Base-by-base conservation (phyloP, 2,888 invertebrate species). In the Physocephala rufipes region DNA sequence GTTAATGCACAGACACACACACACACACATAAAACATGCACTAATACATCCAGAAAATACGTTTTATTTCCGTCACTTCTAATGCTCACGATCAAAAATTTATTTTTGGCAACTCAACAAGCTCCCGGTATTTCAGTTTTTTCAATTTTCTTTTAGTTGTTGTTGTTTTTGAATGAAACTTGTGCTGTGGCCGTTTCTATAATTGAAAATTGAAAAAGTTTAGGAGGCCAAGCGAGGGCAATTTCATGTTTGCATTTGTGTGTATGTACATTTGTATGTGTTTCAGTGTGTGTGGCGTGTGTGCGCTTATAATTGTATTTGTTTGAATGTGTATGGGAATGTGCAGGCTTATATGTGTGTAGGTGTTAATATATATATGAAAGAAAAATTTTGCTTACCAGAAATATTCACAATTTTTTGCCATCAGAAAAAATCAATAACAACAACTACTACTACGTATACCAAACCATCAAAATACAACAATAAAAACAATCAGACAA, bases 51-150 rank as follows among this genome's bases (percentile, higher is more conserved):
- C n/a, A 24, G 53, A 21, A 53, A 28, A 69, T 21, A 15, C 24
- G n/a, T 55, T 66, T 66, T 43, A 55, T 55, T 66, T 47, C 61
- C 59, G 61, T 72, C 66, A 65, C 63, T 73, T 76, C 71, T 72
- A 73, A 71, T 72, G 72, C 72, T 74, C 73, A 77, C 76, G 77
- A 76, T 73, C 75, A 77, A 77, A 77, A 81, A 84, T 82, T 80
- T 84, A 84, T 84, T 83, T 84, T 83, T 83, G 84, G 81, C 79
- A 79, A 82, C 80, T 78, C 77, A 79, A 75, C 80, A 79, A 81
- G 83, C 84, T 82, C 80, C 81, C 83, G 79, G 81, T 80, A 79
- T 80, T 79, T 79, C 9, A 9, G 36, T 36, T 36, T 36, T 36
- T 36, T 36, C n/a, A n/a, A n/a, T n/a, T n/a, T n/a, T n/a, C n/a